Conservation (phyloP, 2,797 vertebrate genomes). For the Myripristis murdjan region DNA sequence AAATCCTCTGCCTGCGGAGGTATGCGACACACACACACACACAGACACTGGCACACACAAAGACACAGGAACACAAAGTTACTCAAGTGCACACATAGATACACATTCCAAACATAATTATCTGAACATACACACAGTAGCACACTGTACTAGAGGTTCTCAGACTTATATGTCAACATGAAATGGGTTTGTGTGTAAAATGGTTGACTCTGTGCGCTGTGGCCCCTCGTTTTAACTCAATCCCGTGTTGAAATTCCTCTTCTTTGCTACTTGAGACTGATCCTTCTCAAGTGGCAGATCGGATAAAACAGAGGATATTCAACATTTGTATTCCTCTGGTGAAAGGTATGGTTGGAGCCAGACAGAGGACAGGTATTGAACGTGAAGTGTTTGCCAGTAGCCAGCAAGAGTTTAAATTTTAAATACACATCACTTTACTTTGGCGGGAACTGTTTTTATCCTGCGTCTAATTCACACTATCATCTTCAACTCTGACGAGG, state of each 20-base stretch:
- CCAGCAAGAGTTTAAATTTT: neutral
- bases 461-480: slow-evolving; percentile 8
- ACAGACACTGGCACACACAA: slow-evolving; percentile 7
- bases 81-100: neutral
- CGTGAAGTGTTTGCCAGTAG: neutral
- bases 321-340: slow-evolving; percentile 31
- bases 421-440: slow-evolving; percentile 15
- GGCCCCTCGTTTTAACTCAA: slow-evolving; percentile 28
- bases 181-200: slow-evolving; percentile 27
- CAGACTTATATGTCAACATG: slow-evolving; percentile 37
- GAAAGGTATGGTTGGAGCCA: neutral
- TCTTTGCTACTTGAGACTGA: slow-evolving; percentile 32
- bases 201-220: slow-evolving; percentile 14
- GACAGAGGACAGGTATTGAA: neutral
- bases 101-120: slow-evolving; percentile 41
- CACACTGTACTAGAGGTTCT: slow-evolving; percentile 48
- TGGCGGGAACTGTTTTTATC: slow-evolving; percentile 28
- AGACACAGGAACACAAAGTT: slow-evolving; percentile 8
- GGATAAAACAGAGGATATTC: slow-evolving; percentile 12
- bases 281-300: slow-evolving; percentile 44
- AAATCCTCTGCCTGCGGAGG: slow-evolving; percentile 58
- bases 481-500: slow-evolving; percentile 1
- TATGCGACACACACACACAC: slow-evolving; percentile 47
- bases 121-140: slow-evolving; percentile 1
- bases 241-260: neutral